These are phyloP conservation scores for Spea hammondii DNA, from an alignment of 2,797 vertebrate genomes.

Conservation along the genomic window DNA sequence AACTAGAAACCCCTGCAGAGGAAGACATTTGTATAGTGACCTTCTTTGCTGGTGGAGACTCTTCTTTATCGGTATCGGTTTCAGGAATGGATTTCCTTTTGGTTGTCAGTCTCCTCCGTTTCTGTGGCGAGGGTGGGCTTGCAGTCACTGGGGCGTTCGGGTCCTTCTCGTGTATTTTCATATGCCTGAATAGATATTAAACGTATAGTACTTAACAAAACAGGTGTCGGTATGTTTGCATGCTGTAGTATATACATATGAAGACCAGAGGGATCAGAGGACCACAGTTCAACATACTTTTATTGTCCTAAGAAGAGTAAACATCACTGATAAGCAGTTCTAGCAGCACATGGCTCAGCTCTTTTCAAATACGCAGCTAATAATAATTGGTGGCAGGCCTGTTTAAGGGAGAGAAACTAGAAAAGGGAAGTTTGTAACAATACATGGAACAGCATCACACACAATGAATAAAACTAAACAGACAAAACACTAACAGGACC, in stretches of 20 bases:
- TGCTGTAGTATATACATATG: not conserved
- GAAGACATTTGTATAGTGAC: slow-evolving; percentile 57
- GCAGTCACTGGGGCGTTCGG: slow-evolving; percentile 68
- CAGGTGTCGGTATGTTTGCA: not conserved
- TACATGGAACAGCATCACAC: not conserved
- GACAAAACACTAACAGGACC: not conserved
- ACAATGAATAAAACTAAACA: not conserved
- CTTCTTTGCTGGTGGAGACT: slow-evolving; percentile 84
- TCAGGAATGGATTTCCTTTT: slow-evolving; percentile 82
- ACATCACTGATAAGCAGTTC: not conserved
- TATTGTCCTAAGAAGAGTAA: not conserved
- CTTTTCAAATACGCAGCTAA: not conserved
- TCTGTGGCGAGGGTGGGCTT: slow-evolving; percentile 82
- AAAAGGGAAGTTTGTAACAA: not conserved
- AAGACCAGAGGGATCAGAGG: no score
- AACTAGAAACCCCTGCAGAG: no score
- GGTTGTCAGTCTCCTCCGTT: slow-evolving; percentile 79
- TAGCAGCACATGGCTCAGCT: not conserved
- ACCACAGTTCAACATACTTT: not conserved
- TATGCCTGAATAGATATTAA: slow-evolving; percentile 74
- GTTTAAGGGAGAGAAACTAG: not conserved
- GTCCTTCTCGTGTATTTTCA: slow-evolving; percentile 98
- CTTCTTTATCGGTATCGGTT: slow-evolving; percentile 74
- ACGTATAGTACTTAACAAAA: not conserved
- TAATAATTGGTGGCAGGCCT: not conserved